phyloP scores from a whole-genome alignment of 2,113 vertebrate genomes.

The Lipotes vexillifer region DNA sequence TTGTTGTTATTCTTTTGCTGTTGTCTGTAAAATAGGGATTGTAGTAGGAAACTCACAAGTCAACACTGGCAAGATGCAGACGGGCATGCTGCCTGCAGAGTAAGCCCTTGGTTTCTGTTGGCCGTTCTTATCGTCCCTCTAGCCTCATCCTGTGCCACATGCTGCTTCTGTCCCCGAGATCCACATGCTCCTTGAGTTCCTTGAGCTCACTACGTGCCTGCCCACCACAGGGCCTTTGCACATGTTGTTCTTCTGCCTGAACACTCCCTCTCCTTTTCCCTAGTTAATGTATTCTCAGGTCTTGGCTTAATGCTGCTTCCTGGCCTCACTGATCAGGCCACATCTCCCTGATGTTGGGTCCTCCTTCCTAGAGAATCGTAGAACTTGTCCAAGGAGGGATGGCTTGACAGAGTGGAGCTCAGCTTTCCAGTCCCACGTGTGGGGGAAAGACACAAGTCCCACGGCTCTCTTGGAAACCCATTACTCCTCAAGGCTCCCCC shows the following conservation, averaged over 20 bases:
- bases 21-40: background rate
- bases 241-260: background rate
- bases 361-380: background rate
- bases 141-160: fast-evolving
- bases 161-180: background rate
- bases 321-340: background rate
- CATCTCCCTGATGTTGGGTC: background rate
- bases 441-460: background rate
- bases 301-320: background rate
- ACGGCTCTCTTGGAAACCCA: background rate
- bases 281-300: background rate
- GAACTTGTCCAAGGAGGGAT: background rate
- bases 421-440: fast-evolving
- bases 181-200: background rate
- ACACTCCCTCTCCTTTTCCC: background rate
- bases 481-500: background rate
- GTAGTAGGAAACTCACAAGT: background rate
- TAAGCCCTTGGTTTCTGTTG: fast-evolving
- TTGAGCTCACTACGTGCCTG: background rate
- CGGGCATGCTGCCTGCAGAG: fast-evolving
- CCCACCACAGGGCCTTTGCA: background rate
- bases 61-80: background rate
- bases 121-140: background rate
- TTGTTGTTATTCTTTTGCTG: background rate
- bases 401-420: too few relatives aligned